These are phyloP conservation scores for Drosophila kohkoa DNA, from an alignment of 1,140 invertebrate species.

Conservation along the genomic window DNA sequence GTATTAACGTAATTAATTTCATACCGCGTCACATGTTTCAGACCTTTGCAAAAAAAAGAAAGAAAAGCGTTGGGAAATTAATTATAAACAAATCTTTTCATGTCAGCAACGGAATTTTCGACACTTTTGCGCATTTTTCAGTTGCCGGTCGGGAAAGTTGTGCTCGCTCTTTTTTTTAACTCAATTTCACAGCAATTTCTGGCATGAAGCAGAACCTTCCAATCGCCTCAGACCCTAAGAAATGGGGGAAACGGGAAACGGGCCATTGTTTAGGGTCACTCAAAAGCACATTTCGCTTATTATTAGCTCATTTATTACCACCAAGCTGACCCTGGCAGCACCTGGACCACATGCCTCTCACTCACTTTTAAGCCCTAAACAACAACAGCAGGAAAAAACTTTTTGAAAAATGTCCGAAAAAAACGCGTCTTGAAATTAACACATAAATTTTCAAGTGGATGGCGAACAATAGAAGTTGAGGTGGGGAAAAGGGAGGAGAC, in stretches of 20 bases:
- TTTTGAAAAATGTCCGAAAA: constrained; percentile 70
- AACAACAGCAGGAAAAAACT: constrained; percentile 36
- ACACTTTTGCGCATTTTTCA: constrained; percentile 79
- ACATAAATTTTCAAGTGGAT: constrained; percentile 83
- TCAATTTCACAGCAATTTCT: constrained; percentile 72
- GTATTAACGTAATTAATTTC: constrained; percentile 81
- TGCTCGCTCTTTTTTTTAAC: constrained; percentile 40
- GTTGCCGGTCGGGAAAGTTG: constrained; percentile 28
- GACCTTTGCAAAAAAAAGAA: constrained; percentile 18
- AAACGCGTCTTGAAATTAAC: constrained; percentile 79
- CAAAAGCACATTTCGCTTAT: constrained; percentile 84
- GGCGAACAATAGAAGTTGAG: constrained; percentile 28
- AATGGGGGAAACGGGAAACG: not conserved
- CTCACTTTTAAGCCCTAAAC: constrained; percentile 6
- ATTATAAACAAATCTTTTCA: constrained; percentile 84
- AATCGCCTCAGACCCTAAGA: not conserved
- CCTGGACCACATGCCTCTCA: constrained; percentile 47
- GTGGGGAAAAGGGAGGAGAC: no score
- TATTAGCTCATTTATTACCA: constrained; percentile 84
- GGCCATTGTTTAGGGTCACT: constrained; percentile 81
- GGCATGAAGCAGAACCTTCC: not conserved
- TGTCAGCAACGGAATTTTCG: constrained; percentile 80
- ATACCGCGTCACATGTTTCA: constrained; percentile 65
- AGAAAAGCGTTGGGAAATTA: constrained; percentile 63
- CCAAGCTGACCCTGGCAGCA: constrained; percentile 75